Base-by-base conservation (phyloP, 1,140 invertebrate species). In the Cydia fagiglandana region DNA sequence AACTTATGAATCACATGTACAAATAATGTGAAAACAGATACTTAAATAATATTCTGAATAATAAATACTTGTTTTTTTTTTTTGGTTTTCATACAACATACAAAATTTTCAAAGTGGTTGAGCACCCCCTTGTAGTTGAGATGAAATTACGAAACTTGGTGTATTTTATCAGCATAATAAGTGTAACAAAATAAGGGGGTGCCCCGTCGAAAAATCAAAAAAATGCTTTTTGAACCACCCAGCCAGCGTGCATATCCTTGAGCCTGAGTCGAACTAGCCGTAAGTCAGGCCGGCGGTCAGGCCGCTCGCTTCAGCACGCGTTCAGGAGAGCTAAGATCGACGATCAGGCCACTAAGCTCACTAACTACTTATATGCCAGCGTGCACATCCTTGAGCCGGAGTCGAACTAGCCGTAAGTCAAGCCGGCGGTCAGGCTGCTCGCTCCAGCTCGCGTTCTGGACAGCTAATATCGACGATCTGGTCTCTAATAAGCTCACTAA, bases 221-320 rank as follows among this genome's bases (percentile, higher is more conserved):
- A n/a, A n/a, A n/a, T n/a, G n/a, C n/a, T n/a, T n/a, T n/a, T n/a
- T n/a, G n/a, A n/a, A n/a, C n/a, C n/a, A n/a, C n/a, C n/a, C n/a
- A n/a, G 50, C 10, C 1, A 47, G 12, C 45, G 2, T 50, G 47
- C 47, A 50, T 50, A 50, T 50, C 47, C 15, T 50, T 50, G 3
- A 47, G 47, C 47, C 47, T 50, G 15, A 50, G 45, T 47, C 45
- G 45, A 9, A 64, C 94, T 93, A 95, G 94, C 61, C 95, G 88
- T 66, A 97, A 95, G 80, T 96, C 96, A 0, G 96, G 96, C 76
- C 96, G 87, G 12, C 94, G 84, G n/a, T 96, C 95, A 0, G 95
- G 94, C 45, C 96, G 94, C 88, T 97, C 96, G 66, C 95, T 93
- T 97, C 97, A 97, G 84, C 96, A 97, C 0, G 95, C 94, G 82